Conservation (phyloP, 2,888 invertebrate species). For the Ormyrus rosae region DNA sequence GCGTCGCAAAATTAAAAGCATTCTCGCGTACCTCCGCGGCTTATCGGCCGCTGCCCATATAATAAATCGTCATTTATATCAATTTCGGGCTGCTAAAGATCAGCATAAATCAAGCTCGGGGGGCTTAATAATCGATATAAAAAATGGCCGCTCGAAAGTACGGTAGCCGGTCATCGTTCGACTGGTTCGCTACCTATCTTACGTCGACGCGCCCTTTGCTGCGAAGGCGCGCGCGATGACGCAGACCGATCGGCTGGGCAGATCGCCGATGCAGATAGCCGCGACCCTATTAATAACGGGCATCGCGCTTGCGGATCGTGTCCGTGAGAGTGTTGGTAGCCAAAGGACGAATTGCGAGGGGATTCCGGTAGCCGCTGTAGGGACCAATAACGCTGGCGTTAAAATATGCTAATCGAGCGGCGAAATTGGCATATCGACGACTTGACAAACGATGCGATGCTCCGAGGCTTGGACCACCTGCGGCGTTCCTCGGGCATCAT, state of each 20-base stretch:
- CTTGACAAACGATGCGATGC: slow-evolving; percentile 75
- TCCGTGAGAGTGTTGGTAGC: background rate
- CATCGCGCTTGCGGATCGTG: slow-evolving; percentile 5
- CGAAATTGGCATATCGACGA: slow-evolving; percentile 75
- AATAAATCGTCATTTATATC: slow-evolving; percentile 43
- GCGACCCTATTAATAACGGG: slow-evolving; percentile 48
- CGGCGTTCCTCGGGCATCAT: slow-evolving; percentile 67
- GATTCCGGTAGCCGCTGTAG: slow-evolving; percentile 73
- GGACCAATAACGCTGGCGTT: slow-evolving; percentile 73
- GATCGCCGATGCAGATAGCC: slow-evolving; percentile 49
- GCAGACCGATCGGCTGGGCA: slow-evolving; percentile 31
- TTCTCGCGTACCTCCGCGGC: slow-evolving; percentile 30
- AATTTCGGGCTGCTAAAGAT: slow-evolving; percentile 13
- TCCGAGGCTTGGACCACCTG: slow-evolving; percentile 73
- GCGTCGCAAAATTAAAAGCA: slow-evolving; percentile 42
- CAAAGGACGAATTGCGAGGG: slow-evolving; percentile 16
- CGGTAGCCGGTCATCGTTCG: background rate
- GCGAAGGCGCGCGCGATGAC: slow-evolving; percentile 35
- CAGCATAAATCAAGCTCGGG: slow-evolving; percentile 39
- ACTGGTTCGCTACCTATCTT: slow-evolving; percentile 3
- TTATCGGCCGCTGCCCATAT: slow-evolving; percentile 9
- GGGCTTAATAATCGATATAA: slow-evolving; percentile 45
- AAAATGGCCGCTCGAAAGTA: background rate
- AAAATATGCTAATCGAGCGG: slow-evolving; percentile 75
- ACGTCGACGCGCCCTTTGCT: slow-evolving; percentile 47